phyloP scores from a whole-genome alignment of 2,888 invertebrate species.

The Cheilosia soror region DNA sequence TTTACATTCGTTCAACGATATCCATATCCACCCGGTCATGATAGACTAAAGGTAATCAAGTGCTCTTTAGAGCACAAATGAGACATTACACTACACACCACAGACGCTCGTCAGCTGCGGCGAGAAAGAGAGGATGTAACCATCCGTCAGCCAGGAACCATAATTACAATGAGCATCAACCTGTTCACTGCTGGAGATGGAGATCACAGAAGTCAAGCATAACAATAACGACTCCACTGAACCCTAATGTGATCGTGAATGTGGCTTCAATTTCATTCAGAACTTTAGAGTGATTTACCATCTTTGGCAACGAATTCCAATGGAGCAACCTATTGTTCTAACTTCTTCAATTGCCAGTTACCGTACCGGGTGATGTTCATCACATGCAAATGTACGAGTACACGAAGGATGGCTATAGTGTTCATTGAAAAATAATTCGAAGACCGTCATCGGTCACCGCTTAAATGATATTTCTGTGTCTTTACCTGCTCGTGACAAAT shows the following conservation, averaged over 20 bases:
- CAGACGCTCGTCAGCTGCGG: neutral
- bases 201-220: constrained; percentile 53
- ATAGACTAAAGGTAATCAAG: constrained; percentile 74
- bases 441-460: neutral
- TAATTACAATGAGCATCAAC: constrained; percentile 62
- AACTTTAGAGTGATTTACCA: constrained; percentile 21
- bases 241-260: constrained; percentile 30
- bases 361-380: too few relatives aligned
- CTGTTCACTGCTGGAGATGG: constrained; percentile 46
- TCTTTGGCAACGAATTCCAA: constrained; percentile 32
- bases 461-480: constrained; percentile 8
- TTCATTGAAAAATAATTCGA: neutral
- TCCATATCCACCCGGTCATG: constrained; percentile 66
- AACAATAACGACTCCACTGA: constrained; percentile 45
- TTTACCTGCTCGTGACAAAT: constrained; percentile 49
- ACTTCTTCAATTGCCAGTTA: neutral
- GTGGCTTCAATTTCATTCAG: constrained; percentile 54
- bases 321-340: constrained; percentile 38
- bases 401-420: too few relatives aligned
- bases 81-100: constrained; percentile 29
- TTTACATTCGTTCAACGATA: constrained; percentile 36
- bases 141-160: constrained; percentile 63
- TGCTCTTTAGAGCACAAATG: constrained; percentile 69
- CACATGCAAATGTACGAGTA: constrained; percentile 8
- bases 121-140: constrained; percentile 39